Percentiles rank a stretch among this genome's conserved stretches.
Evolutionary conservation across 2,113 vertebrate genomes (phyloP).

Genomic region (Sylvietta virens): DNA sequence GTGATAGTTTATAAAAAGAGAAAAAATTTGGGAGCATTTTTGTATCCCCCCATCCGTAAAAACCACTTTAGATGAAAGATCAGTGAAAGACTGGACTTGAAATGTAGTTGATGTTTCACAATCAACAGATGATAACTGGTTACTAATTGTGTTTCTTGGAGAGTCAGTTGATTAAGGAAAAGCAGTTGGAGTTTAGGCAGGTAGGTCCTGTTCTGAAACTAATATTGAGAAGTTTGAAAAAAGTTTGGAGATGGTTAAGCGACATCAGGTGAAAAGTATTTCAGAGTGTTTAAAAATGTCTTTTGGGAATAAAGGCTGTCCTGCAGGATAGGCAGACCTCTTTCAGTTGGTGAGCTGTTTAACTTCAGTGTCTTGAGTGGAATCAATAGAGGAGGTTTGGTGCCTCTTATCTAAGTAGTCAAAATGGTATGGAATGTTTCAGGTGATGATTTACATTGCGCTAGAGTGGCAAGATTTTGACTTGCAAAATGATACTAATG

Average conservation of each 20-base stretch:
- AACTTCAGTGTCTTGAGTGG: background rate
- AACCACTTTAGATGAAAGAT: background rate
- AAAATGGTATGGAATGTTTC: background rate
- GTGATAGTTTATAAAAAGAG: background rate
- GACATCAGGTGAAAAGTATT: background rate
- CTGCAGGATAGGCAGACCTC: background rate
- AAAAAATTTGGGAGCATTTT: rapidly evolving
- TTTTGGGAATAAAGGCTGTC: background rate
- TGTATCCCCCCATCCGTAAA: background rate
- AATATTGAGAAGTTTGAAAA: background rate
- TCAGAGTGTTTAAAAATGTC: background rate
- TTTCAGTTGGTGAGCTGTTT: background rate
- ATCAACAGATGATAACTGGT: background rate
- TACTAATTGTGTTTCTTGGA: background rate
- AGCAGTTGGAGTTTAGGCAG: background rate
- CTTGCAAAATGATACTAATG: background rate
- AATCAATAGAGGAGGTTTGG: background rate
- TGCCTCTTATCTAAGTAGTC: background rate
- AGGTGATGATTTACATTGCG: background rate
- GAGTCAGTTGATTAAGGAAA: background rate
- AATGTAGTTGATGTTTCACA: background rate
- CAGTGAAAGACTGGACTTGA: background rate
- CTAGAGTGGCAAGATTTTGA: background rate
- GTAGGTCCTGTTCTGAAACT: background rate
- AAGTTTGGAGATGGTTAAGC: background rate